These are phyloP conservation scores for Odontocolon sp. DNA, from an alignment of 2,888 invertebrate genomes.

Conservation along the genomic window DNA sequence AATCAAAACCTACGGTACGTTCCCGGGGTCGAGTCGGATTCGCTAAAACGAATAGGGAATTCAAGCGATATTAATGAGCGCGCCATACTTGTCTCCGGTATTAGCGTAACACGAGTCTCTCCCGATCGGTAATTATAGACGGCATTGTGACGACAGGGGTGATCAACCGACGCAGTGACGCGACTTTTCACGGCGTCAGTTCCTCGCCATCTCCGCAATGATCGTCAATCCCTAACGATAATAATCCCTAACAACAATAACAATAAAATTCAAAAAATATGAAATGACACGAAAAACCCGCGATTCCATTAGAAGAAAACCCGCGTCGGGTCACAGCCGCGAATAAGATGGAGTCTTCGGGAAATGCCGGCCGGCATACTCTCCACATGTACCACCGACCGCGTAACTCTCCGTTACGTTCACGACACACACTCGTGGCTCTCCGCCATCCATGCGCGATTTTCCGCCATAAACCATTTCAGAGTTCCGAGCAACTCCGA, in stretches of 20 bases:
- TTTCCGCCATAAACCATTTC: conserved; percentile 18
- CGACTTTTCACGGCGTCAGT: conserved; percentile 74
- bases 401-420: conserved; percentile 66
- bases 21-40: conserved; percentile 50
- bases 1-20: neutral
- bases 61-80: conserved; percentile 45
- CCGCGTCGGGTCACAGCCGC: conserved; percentile 28
- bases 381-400: conserved; percentile 76
- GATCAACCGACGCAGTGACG: conserved; percentile 70
- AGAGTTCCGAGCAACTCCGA: neutral
- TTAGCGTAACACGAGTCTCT: conserved; percentile 58
- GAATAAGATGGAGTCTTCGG: conserved; percentile 79
- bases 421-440: conserved; percentile 51
- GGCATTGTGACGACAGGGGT: conserved; percentile 70
- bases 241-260: too few relatives aligned
- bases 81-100: conserved; percentile 52
- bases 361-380: conserved; percentile 80
- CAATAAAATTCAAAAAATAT: too few relatives aligned
- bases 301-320: too few relatives aligned
- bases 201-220: conserved; percentile 15
- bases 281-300: too few relatives aligned
- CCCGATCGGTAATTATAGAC: conserved; percentile 73
- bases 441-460: conserved; percentile 7
- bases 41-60: conserved; percentile 29
- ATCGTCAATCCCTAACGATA: conserved; percentile 14